Percentiles rank a stretch among this genome's conserved stretches.
Evolutionary conservation across 1,140 invertebrate genomes (phyloP).

Genomic region (Venturia canescens): DNA sequence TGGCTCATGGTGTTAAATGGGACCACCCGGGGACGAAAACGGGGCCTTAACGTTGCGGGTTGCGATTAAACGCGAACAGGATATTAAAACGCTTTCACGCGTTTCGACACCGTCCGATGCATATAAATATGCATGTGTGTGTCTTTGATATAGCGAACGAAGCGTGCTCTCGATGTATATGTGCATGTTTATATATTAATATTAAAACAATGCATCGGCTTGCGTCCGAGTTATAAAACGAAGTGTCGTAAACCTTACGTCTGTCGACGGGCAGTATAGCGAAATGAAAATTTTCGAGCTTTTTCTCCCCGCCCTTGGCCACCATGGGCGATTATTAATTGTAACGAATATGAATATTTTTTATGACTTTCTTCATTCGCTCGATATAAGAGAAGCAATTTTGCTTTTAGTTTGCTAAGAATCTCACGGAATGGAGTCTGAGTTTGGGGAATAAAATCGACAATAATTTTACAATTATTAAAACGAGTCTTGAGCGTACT

Average conservation of each 20-base stretch:
- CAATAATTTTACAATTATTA: too few species aligned
- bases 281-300: conserved; percentile 4
- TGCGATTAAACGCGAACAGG: conserved; percentile 71
- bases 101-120: conserved; percentile 34
- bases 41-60: conserved; percentile 64
- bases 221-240: conserved; percentile 65
- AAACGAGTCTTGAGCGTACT: too few species aligned
- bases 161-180: conserved; percentile 45
- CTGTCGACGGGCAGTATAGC: conserved; percentile 35
- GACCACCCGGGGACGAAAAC: conserved; percentile 64
- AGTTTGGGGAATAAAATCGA: too few species aligned
- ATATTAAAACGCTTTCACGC: conserved; percentile 67
- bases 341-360: too few species aligned
- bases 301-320: neutral
- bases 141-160: too few species aligned
- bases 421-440: too few species aligned
- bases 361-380: too few species aligned
- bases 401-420: too few species aligned
- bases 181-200: conserved; percentile 59
- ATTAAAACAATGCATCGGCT: conserved; percentile 72
- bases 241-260: conserved; percentile 65
- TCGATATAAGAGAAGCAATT: too few species aligned
- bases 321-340: neutral
- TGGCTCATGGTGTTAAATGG: conserved; percentile 62
- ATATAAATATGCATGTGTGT: too few species aligned